Evolutionary conservation across 2,888 invertebrate genomes (phyloP).

Genomic region (Epinotia demarniana): DNA sequence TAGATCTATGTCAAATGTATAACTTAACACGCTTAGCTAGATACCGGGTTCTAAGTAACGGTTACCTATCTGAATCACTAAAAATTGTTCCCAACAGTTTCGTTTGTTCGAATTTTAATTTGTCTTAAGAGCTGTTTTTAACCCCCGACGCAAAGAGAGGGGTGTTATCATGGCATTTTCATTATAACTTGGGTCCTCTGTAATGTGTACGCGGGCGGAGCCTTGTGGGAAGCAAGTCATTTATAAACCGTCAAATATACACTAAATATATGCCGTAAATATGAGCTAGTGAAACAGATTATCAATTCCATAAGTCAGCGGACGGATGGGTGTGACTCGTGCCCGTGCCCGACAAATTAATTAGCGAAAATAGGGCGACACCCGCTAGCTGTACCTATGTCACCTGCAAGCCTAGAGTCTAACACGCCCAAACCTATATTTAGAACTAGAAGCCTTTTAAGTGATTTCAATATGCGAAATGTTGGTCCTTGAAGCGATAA

Average conservation of each 20-base stretch:
- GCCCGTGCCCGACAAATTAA: constrained; percentile 69
- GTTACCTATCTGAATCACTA: no score
- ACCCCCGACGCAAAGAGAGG: no score
- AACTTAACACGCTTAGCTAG: no score
- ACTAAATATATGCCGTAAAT: no score
- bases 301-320: constrained; percentile 57
- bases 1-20: no score
- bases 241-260: constrained; percentile 8
- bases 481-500: not conserved
- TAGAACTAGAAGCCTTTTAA: constrained; percentile 12
- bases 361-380: constrained; percentile 64
- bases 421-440: constrained; percentile 39
- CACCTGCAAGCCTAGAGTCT: constrained; percentile 37
- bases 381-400: constrained; percentile 49
- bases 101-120: no score
- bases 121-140: no score
- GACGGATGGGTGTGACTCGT: constrained; percentile 57
- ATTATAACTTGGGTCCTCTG: no score
- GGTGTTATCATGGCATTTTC: no score
- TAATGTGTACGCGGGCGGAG: no score
- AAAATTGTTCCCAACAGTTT: no score
- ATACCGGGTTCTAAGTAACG: no score
- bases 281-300: constrained; percentile 50
- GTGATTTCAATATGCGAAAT: not conserved
- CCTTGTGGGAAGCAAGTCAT: not conserved